Evolutionary conservation across 1,140 invertebrate species (phyloP).

Genomic region (Portunus trituberculatus): DNA sequence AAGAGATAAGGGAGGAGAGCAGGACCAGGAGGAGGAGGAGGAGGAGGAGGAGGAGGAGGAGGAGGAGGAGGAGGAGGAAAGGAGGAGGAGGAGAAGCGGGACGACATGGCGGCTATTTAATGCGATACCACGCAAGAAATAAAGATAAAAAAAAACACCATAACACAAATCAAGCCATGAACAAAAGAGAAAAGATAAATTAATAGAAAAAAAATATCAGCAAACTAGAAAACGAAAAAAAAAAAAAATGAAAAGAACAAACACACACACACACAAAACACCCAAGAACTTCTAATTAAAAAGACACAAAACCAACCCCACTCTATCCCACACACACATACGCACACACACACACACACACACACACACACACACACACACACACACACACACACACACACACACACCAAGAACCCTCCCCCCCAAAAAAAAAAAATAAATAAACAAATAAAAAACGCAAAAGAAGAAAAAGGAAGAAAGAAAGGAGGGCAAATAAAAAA

Average conservation of each 20-base stretch:
- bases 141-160: background rate
- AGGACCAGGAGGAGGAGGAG: no score
- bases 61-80: no score
- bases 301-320: background rate
- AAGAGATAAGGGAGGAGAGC: background rate
- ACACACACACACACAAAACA: background rate
- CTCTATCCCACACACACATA: background rate
- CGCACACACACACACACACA: background rate
- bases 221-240: background rate
- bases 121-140: background rate
- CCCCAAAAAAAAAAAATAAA: background rate
- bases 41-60: no score
- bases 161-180: background rate
- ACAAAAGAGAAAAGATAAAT: background rate
- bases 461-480: background rate
- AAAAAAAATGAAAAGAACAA: background rate
- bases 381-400: background rate
- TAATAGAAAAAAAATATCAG: background rate
- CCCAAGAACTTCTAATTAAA: no score
- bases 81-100: no score
- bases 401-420: background rate
- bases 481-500: background rate
- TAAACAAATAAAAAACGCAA: background rate
- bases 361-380: background rate
- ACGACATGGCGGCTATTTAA: background rate